Evolutionary conservation across 2,797 vertebrate species (phyloP).

Genomic region (Cottoperca gobio): DNA sequence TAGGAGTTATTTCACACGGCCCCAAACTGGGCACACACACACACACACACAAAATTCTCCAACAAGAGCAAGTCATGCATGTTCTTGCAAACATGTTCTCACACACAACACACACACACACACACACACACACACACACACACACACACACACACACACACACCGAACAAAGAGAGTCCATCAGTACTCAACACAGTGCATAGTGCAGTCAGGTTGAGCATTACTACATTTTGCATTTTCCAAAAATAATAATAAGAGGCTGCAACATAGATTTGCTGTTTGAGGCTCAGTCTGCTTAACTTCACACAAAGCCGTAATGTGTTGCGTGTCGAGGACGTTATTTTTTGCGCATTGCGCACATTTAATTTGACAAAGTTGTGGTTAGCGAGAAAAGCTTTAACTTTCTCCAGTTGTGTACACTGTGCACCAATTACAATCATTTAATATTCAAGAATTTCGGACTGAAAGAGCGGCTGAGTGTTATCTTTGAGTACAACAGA

Average conservation of each 20-base stretch:
- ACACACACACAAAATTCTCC: conserved; percentile 44
- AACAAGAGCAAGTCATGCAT: conserved; percentile 81
- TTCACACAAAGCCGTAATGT: conserved; percentile 18
- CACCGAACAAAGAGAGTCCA: conserved; percentile 68
- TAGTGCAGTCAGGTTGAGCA: conserved; percentile 58
- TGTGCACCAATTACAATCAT: conserved; percentile 8
- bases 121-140: conserved; percentile 60
- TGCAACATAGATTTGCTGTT: conserved; percentile 83
- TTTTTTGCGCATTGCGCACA: not conserved
- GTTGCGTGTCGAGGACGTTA: not conserved
- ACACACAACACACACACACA: conserved; percentile 51
- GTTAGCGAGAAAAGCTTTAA: not conserved
- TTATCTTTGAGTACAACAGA: conserved; percentile 28
- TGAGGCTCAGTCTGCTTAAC: conserved; percentile 52
- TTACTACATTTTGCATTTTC: conserved; percentile 55
- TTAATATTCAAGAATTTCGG: conserved; percentile 16
- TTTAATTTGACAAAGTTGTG: conserved; percentile 26
- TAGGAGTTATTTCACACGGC: conserved; percentile 89
- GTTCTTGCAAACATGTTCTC: conserved; percentile 59
- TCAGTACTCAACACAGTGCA: conserved; percentile 71
- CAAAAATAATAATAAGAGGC: conserved; percentile 56
- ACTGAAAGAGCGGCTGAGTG: conserved; percentile 36
- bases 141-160: conserved; percentile 56
- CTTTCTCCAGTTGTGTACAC: conserved; percentile 1
- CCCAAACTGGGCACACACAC: conserved; percentile 76